These are phyloP conservation scores for Emys orbicularis DNA, from an alignment of 2,797 vertebrate species.

Conservation along the genomic window DNA sequence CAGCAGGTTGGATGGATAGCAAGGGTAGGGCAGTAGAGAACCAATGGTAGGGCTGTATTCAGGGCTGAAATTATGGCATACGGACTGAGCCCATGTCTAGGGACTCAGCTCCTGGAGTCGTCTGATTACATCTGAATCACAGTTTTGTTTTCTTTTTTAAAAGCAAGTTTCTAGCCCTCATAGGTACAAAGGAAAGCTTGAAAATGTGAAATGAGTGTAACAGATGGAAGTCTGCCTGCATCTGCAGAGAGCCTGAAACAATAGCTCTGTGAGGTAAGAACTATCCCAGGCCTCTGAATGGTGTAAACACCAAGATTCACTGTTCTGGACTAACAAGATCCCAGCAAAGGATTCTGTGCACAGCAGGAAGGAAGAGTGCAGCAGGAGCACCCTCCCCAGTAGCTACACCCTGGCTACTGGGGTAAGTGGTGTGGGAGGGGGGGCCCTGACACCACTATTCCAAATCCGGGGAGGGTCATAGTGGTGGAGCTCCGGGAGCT, in stretches of 20 bases:
- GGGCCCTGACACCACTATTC: not conserved
- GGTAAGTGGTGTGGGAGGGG: not conserved
- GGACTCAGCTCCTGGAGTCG: not conserved
- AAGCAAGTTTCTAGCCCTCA: not conserved
- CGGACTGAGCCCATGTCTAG: not conserved
- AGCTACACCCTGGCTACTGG: not conserved
- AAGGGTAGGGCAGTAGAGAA: not conserved
- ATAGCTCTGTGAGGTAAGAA: not conserved
- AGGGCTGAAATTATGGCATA: not conserved
- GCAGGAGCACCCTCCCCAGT: not conserved
- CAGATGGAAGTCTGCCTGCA: not conserved
- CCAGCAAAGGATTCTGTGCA: not conserved
- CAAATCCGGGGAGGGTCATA: not conserved
- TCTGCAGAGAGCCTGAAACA: constrained; percentile 6
- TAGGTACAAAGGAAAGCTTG: not conserved
- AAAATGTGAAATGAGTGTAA: not conserved
- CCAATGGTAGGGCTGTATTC: not conserved
- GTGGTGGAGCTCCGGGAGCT: not conserved
- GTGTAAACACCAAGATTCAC: not conserved
- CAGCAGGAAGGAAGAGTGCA: not conserved
- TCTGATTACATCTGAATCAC: not conserved
- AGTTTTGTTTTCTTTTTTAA: not conserved
- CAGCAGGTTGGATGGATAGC: not conserved
- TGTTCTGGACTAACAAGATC: not conserved
- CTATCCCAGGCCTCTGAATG: not conserved